Evolutionary conservation across 2,888 invertebrate genomes (phyloP).

Genomic region (Leptinotarsa haldemani): DNA sequence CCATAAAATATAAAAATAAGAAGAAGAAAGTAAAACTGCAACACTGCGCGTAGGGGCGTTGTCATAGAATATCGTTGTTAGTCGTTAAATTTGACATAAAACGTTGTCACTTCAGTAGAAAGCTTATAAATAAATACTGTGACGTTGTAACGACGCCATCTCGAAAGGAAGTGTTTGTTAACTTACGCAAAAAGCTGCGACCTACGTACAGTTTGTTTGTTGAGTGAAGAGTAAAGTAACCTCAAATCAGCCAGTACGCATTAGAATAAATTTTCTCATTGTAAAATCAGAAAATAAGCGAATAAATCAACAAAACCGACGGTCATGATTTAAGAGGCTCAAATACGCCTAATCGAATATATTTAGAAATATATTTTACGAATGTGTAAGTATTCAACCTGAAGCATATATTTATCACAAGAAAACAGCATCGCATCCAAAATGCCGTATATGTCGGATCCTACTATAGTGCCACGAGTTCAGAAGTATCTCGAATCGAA

Average conservation of each 20-base stretch:
- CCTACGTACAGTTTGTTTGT: constrained; percentile 4
- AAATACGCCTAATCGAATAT: neutral
- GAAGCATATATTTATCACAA: neutral
- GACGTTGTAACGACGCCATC: neutral
- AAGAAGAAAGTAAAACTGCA: too few species aligned
- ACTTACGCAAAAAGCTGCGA: neutral
- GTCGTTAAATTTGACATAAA: too few species aligned
- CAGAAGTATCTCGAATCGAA: constrained; percentile 82
- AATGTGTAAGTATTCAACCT: neutral
- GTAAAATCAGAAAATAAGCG: neutral
- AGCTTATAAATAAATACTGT: too few species aligned
- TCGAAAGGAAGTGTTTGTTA: neutral
- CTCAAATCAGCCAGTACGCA: constrained; percentile 12
- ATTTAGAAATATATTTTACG: neutral
- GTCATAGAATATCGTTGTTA: too few species aligned
- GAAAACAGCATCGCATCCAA: constrained; percentile 25
- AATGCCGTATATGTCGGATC: constrained; percentile 63
- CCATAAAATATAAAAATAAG: too few species aligned
- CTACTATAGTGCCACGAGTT: constrained; percentile 67
- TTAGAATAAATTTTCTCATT: neutral
- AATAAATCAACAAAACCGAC: neutral
- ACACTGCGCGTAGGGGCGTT: too few species aligned
- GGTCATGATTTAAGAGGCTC: neutral
- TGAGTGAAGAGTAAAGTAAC: neutral
- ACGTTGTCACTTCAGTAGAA: too few species aligned